Evolutionary conservation across 2,888 invertebrate genomes (phyloP), one percentile per base, ranked within the genome.

Genomic region (Biston betularia): DNA sequence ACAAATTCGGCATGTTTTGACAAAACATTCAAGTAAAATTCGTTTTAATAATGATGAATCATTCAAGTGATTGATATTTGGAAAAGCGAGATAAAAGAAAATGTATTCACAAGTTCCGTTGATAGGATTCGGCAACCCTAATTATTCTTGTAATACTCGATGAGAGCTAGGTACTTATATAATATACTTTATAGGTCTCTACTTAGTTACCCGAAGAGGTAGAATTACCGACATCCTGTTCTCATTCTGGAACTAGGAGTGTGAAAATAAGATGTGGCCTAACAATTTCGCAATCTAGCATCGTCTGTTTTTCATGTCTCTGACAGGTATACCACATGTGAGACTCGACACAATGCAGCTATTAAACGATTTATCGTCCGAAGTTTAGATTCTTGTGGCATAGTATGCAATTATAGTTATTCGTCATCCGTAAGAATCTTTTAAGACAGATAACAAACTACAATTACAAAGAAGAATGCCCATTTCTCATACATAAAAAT

Each of bases 311-410:
- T 49, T 10, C 6, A 40, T 1, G n/a, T 58, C 58, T 12, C 34
- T n/a, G 46, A 34, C 48, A 48, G 2, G 15, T 15, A 57, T 49
- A 58, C 49, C 12, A 45, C 52, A 50, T 63, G 24, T 63, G 50
- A 52, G 63, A 55, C 50, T 69, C 70, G 67, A 56, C 56, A 66
- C 66, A 66, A 71, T 74, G 57, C 65, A 65, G 50, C 57, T 33
- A 71, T 64, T 67, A 62, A 33, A 60, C 62, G 68, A 71, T 65
- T 69, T 69, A 63, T 68, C 65, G 68, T 63, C 10, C 49, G 53
- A 63, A 71, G 57, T 63, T 62, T 67, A 57, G 62, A 54, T 56
- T 60, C 70, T 52, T 48, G 59, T 42, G 63, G 50, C 58, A 60
- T 56, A 67, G 65, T 63, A 63, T 61, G 61, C 53, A 58, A 61